Base-by-base conservation (phyloP, 2,888 invertebrate genomes). In the Hofmannophila pseudospretella region DNA sequence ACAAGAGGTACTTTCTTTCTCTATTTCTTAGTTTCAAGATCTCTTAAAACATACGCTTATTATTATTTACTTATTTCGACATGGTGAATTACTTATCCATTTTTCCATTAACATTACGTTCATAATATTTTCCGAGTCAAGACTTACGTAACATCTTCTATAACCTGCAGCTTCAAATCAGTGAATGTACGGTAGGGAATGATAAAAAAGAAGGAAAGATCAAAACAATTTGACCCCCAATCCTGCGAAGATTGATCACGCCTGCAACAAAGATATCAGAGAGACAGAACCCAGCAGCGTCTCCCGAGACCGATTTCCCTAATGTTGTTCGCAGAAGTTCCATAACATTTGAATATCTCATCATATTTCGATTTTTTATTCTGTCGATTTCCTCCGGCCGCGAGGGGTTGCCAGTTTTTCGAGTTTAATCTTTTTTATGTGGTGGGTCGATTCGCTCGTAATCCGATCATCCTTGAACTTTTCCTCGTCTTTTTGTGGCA, bases 281-380 rank as follows among this genome's bases (percentile, higher is more conserved):
- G 36, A 33, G 40, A 33, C 38, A 36, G 40, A 42, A 45, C 42
- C 40, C 33, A 28, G 41, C 44, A 44, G 25, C n/a, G 34, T 52
- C 66, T 47, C 54, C 9, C 12, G 65, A 53, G 72, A 55, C 54
- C 60, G 64, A 70, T 76, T 73, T 74, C 63, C 71, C 67, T 75
- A 74, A 78, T 70, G 68, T 58, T 65, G 67, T 67, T 67, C 66
- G 47, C 51, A 48, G 54, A 73, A 72, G 60, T 76, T 69, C 56
- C 63, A 62, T 68, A 65, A 63, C 57, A 73, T 77, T 73, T 71
- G 72, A 75, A 75, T 76, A 71, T 70, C 66, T 69, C 67, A 65
- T 69, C 62, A 66, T 66, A 68, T 67, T 68, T 64, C 49, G 58
- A 58, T 67, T 65, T 64, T 68, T 62, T 65, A 47, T 54, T 55